Evolutionary conservation across 2,797 vertebrate species (phyloP).

Genomic region (Phoebastria nigripes): DNA sequence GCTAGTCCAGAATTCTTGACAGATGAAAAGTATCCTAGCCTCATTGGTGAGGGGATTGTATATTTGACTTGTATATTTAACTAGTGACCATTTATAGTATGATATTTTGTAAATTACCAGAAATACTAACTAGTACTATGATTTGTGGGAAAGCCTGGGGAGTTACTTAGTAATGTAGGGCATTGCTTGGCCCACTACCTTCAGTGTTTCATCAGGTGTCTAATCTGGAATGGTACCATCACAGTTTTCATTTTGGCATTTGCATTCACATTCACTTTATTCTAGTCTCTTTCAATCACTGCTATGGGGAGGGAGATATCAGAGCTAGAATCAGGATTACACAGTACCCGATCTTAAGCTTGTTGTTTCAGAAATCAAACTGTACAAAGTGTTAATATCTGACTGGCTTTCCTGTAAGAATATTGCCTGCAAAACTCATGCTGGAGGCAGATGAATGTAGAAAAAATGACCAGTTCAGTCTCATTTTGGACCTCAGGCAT

Average conservation of each 20-base stretch:
- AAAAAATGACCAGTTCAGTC: not conserved
- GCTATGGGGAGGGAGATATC: not conserved
- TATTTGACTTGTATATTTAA: conserved; percentile 1
- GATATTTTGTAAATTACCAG: not conserved
- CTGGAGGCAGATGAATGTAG: not conserved
- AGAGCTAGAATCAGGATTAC: not conserved
- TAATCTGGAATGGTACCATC: not conserved
- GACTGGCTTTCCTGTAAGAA: not conserved
- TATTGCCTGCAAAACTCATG: not conserved
- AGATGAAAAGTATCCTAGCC: not conserved
- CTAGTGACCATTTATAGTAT: not conserved
- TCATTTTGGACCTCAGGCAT: not conserved
- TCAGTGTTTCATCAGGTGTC: not conserved
- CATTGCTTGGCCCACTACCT: not conserved
- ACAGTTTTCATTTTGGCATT: not conserved
- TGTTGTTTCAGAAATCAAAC: not conserved
- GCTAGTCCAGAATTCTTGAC: not conserved
- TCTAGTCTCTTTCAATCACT: not conserved
- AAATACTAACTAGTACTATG: not conserved
- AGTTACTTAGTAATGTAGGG: not conserved
- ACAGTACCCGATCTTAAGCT: not conserved
- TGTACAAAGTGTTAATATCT: not conserved
- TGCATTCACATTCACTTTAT: not conserved
- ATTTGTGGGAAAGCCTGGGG: not conserved
- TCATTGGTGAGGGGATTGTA: not conserved